Percentiles rank a stretch among this genome's conserved stretches.
phyloP scores from a whole-genome alignment of 92 coral and sea anemone genomes.

The Umimayanthus chanpuru region DNA sequence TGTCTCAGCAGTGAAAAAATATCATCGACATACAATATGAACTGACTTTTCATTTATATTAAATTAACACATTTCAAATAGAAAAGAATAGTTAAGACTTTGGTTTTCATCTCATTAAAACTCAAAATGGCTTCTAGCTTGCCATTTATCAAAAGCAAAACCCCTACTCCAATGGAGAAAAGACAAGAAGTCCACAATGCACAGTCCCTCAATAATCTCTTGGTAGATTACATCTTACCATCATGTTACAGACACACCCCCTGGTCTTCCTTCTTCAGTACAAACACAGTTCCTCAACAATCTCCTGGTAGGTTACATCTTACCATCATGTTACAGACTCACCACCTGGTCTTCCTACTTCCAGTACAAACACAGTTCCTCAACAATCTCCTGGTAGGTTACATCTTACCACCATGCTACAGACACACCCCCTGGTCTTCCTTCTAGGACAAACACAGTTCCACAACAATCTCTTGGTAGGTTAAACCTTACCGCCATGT shows the following conservation, averaged over 20 bases:
- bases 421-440: too few relatives aligned
- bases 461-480: neutral
- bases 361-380: conserved; percentile 81
- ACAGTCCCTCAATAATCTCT: conserved; percentile 64
- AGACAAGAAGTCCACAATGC: too few relatives aligned
- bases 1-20: too few relatives aligned
- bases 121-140: too few relatives aligned
- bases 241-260: neutral
- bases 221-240: neutral
- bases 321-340: conserved; percentile 71
- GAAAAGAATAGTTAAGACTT: too few relatives aligned
- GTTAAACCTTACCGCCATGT: neutral
- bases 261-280: neutral
- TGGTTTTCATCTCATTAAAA: too few relatives aligned
- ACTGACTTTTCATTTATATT: too few relatives aligned
- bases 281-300: neutral
- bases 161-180: neutral
- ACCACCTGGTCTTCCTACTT: conserved; percentile 65
- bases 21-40: too few relatives aligned
- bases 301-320: conserved; percentile 6
- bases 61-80: too few relatives aligned
- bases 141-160: neutral
- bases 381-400: conserved; percentile 12
- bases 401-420: too few relatives aligned
- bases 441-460: neutral